These are phyloP conservation scores for Prietella phreatophila DNA, from an alignment of 2,113 vertebrate species.

Conservation along the genomic window DNA sequence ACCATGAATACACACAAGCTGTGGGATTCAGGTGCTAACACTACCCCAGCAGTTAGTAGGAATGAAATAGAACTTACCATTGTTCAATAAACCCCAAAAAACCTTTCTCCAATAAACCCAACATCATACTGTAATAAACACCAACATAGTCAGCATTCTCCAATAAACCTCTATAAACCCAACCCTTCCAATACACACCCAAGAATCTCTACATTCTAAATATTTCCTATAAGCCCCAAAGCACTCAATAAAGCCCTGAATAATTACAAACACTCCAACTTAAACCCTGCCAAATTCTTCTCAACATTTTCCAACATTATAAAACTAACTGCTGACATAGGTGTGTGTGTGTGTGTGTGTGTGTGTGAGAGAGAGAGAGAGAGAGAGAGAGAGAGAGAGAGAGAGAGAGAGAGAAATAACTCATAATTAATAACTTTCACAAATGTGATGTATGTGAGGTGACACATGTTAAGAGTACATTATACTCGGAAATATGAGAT, in stretches of 20 bases:
- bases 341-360: too few species aligned
- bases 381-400: not conserved
- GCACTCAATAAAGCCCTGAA: not conserved
- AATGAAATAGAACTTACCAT: not conserved
- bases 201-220: conserved; percentile 5
- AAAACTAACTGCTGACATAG: not conserved
- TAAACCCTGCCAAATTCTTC: conserved; percentile 7
- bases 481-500: not conserved
- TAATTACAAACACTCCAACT: conserved; percentile 2
- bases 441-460: not conserved
- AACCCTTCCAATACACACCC: not conserved
- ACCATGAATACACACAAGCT: not conserved
- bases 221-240: not conserved
- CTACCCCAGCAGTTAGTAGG: not conserved
- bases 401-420: too few species aligned
- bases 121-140: not conserved
- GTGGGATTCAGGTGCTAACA: not conserved
- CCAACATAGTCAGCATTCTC: not conserved
- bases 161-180: not conserved
- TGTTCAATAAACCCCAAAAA: not conserved
- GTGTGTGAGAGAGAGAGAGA: not conserved
- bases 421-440: too few species aligned
- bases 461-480: not conserved
- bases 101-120: not conserved
- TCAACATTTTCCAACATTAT: conserved; percentile 20